A percentile compares a stretch with the other conserved stretches of the same genome.
Conservation (phyloP, 2,888 invertebrate genomes). For the Archaeoteleia sp. region DNA sequence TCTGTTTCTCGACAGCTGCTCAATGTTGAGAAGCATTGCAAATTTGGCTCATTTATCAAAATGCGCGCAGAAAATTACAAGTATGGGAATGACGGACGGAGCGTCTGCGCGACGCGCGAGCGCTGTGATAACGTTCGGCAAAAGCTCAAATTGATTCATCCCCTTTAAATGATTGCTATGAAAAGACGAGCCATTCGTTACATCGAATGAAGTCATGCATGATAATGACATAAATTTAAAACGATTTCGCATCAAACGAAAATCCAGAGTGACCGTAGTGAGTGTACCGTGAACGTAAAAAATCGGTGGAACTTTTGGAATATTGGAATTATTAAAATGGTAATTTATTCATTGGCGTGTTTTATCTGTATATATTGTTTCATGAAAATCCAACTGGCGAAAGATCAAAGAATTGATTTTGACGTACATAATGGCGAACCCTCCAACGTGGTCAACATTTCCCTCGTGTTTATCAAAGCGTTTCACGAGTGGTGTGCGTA, state of each 20-base stretch:
- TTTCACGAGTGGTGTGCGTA: conserved; percentile 7
- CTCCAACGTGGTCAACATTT: conserved; percentile 14
- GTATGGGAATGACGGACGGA: conserved; percentile 24
- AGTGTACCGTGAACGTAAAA: too few species aligned
- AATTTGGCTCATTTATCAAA: conserved; percentile 18
- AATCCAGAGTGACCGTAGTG: too few species aligned
- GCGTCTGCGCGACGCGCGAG: conserved; percentile 12
- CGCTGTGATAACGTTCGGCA: conserved; percentile 15
- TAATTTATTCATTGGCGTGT: too few species aligned
- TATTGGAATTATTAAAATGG: too few species aligned
- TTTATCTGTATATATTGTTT: too few species aligned
- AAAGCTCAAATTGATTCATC: conserved; percentile 14
- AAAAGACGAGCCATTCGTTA: not conserved
- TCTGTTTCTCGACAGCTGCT: conserved; percentile 14
- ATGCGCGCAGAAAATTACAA: conserved; percentile 13
- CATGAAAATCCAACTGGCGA: not conserved
- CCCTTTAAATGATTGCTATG: not conserved
- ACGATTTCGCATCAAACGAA: too few species aligned
- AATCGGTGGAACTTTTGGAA: too few species aligned
- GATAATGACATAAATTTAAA: not conserved
- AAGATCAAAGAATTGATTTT: not conserved
- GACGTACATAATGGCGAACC: not conserved
- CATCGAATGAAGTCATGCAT: too few species aligned
- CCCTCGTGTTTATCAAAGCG: conserved; percentile 17
- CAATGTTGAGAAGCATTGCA: conserved; percentile 10